Base-by-base conservation (phyloP, 1,140 invertebrate species). In the Caerostris extrusa region DNA sequence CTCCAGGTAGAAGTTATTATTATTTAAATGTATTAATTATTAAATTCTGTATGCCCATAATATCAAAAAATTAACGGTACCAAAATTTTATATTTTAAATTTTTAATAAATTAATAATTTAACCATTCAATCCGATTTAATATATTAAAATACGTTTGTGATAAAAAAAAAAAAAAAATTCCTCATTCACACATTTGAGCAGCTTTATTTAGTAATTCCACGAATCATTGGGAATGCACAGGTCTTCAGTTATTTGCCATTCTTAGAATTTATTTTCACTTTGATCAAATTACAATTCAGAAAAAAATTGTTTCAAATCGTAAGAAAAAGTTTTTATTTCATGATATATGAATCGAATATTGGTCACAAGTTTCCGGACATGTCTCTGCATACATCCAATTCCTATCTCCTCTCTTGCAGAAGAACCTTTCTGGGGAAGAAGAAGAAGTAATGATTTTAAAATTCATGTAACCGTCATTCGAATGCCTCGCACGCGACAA, bases 401-500 rank as follows among this genome's bases (percentile, higher is more conserved):
- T 19, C 71, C 71, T 50, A 50, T 50, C 34, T 50, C 34, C 71
- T 4, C 71, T 77, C 34, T 50, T 53, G 12, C 19, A 34, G 34
- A 50, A 85, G 17, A 17, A 56, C n/a, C 82, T 85, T 58, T 34
- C n/a, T 34, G 34, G 34, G 34, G 34, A 34, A 34, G 34, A 53
- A 82, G 10, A n/a, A 64, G 19, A 85, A 92, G 81, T 92, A 92
- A 92, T 85, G 90, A 92, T 92, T 85, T 85, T 57, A 58, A 57
- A 92, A 92, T 92, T 57, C 90, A 92, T 85, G 58, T 81, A 64
- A 85, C 55, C 83, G 61, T 93, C 91, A 93, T 93, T 93, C 71
- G 91, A 93, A 93, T 93, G 91, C 83, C 57, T 64, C 83, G 81
- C 77, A 57, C 58, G 5, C 50, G 67, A 89, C 53, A 55, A 34